Evolutionary conservation across 2,113 vertebrate species (phyloP).

Genomic region (Pampusana beccarii): DNA sequence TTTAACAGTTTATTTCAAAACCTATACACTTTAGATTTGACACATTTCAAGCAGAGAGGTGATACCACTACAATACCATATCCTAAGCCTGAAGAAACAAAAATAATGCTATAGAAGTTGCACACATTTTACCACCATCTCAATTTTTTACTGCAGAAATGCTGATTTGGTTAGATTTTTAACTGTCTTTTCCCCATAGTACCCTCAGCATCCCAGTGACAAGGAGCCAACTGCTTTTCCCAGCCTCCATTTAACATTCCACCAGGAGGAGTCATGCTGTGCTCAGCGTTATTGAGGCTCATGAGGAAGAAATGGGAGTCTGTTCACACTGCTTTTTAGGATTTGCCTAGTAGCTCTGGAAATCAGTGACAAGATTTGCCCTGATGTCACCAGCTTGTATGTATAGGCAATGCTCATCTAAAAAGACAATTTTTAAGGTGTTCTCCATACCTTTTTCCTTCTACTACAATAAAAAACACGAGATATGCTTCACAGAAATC

Average conservation of each 20-base stretch:
- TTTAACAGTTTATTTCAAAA: slow-evolving; percentile 14
- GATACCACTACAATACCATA: neutral
- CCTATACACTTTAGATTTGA: neutral
- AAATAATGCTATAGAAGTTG: neutral
- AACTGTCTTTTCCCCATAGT: neutral
- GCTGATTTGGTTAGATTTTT: neutral
- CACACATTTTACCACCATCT: neutral
- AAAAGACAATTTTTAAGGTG: neutral
- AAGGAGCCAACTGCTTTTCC: slow-evolving; percentile 18
- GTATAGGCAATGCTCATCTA: neutral
- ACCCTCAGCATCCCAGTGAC: neutral
- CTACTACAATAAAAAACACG: neutral
- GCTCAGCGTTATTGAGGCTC: neutral
- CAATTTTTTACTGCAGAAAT: neutral
- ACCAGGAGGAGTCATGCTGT: neutral
- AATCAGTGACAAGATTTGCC: neutral
- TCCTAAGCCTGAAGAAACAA: neutral
- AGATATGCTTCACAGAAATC: neutral
- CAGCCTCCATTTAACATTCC: neutral
- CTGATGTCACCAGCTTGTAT: neutral
- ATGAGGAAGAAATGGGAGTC: neutral
- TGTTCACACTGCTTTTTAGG: neutral
- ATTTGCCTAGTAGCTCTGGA: neutral
- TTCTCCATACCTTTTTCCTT: neutral
- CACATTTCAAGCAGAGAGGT: neutral